Conservation (phyloP, 2,113 vertebrate genomes). For the Myrmophylax atrothorax region DNA sequence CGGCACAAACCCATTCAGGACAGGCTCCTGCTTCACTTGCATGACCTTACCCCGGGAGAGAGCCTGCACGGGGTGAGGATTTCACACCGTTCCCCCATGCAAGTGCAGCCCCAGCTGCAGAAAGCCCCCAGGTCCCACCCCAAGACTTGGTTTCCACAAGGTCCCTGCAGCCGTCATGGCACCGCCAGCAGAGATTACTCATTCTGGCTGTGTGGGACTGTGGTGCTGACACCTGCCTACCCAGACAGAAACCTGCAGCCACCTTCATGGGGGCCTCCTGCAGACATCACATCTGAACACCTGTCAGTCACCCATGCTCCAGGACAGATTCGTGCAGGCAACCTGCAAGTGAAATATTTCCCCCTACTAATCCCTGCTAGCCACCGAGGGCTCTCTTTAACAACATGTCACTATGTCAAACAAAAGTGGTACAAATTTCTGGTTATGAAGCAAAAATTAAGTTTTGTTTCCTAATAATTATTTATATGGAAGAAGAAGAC, state of each 20-base stretch:
- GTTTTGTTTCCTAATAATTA: constrained; percentile 11
- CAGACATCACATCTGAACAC: not conserved
- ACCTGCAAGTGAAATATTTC: constrained; percentile 1
- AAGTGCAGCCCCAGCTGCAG: not conserved
- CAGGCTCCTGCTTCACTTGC: not conserved
- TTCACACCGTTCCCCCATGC: fast-evolving
- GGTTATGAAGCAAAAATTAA: not conserved
- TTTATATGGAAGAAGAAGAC: not conserved
- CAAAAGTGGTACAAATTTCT: constrained; percentile 27
- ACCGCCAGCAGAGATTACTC: not conserved
- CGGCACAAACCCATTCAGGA: not conserved
- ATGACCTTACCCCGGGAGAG: fast-evolving
- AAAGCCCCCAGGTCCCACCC: not conserved
- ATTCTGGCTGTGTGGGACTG: not conserved
- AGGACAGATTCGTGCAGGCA: not conserved
- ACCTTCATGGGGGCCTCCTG: not conserved
- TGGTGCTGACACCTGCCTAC: not conserved
- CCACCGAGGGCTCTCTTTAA: not conserved
- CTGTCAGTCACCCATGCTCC: not conserved
- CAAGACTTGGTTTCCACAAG: not conserved
- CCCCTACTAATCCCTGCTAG: not conserved
- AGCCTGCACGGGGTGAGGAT: fast-evolving
- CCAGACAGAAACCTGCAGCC: not conserved
- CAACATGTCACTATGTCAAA: not conserved
- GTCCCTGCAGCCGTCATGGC: not conserved